Evolutionary conservation across 2,888 invertebrate species (phyloP).

Genomic region (Quadroppia sp.): DNA sequence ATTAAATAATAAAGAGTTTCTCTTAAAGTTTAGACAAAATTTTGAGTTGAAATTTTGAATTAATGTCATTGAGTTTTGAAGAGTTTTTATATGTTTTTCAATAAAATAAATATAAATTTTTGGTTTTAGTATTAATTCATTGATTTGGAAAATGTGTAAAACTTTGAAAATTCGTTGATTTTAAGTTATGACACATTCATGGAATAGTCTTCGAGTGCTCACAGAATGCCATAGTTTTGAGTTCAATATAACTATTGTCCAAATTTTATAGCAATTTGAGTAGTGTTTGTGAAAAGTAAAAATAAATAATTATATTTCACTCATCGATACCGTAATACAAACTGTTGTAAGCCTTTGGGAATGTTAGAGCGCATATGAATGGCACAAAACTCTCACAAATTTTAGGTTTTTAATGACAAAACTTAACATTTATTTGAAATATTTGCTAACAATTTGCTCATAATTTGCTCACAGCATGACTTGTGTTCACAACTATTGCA

Average conservation of each 20-base stretch:
- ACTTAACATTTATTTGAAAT: neutral
- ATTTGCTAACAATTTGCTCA: neutral
- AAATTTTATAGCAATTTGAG: neutral
- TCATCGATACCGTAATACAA: conserved; percentile 2
- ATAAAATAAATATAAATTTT: too few relatives aligned
- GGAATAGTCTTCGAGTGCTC: neutral
- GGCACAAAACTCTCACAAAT: conserved; percentile 12
- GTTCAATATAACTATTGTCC: conserved; percentile 9
- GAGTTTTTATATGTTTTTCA: too few relatives aligned
- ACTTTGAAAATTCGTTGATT: neutral
- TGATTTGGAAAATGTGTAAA: neutral
- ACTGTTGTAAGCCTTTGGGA: conserved; percentile 18
- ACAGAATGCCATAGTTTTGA: neutral
- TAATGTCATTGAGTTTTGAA: too few relatives aligned
- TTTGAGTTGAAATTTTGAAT: neutral
- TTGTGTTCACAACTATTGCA: conserved; percentile 8
- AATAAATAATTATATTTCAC: neutral
- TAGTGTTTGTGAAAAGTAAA: neutral
- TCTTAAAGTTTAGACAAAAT: neutral
- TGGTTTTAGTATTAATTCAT: too few relatives aligned
- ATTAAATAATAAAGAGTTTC: neutral
- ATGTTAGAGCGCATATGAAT: neutral
- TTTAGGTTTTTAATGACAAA: conserved; percentile 16
- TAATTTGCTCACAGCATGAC: conserved; percentile 6
- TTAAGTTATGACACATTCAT: neutral